A percentile compares a stretch with the other conserved stretches of the same genome.
Evolutionary conservation across 2,113 vertebrate genomes (phyloP).

Genomic region (Trochalopteron elliotii): DNA sequence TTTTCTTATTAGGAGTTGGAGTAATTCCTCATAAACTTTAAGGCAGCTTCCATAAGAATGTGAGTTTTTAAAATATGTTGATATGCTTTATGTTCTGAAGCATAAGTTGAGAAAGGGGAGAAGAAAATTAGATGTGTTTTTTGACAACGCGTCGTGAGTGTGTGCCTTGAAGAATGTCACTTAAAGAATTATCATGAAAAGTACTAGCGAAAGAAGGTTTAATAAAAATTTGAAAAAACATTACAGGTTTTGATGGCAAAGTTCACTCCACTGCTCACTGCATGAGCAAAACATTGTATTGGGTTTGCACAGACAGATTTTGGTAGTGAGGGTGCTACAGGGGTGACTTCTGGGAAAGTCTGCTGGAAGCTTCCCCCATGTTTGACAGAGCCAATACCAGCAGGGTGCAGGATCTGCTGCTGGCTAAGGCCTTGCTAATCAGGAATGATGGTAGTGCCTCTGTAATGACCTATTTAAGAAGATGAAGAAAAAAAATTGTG

Average conservation of each 20-base stretch:
- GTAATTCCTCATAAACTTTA: background rate
- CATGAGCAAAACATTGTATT: background rate
- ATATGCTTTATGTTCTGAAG: background rate
- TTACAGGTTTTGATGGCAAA: background rate
- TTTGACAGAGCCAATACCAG: background rate
- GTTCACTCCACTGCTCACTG: background rate
- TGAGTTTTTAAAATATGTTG: background rate
- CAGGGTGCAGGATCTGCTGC: background rate
- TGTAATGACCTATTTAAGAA: too few species aligned
- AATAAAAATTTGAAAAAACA: background rate
- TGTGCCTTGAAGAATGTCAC: too few species aligned
- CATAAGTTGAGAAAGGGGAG: background rate
- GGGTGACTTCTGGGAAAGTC: background rate
- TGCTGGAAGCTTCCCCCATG: background rate
- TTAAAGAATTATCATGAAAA: background rate
- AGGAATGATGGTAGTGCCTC: background rate
- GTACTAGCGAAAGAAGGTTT: background rate
- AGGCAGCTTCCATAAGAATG: background rate
- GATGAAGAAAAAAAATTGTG: too few species aligned
- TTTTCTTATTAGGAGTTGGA: background rate
- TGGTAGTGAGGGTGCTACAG: background rate
- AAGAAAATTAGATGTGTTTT: background rate
- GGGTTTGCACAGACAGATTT: background rate
- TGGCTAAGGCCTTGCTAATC: background rate
- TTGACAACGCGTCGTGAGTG: fast-evolving